Evolutionary conservation across 2,113 vertebrate genomes (phyloP).

Genomic region (Cnemophilus loriae): DNA sequence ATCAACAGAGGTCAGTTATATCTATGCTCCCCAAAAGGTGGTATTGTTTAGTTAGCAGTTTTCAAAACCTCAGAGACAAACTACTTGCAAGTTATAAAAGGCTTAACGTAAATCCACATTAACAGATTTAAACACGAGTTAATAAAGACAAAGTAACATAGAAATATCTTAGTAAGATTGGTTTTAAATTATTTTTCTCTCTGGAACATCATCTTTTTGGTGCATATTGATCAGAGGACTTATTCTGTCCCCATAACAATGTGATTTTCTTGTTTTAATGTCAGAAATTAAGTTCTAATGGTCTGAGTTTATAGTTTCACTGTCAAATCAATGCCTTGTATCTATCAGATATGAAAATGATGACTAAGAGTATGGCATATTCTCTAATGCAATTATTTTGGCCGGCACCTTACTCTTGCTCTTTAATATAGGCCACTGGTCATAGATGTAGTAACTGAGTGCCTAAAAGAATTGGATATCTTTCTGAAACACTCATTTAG

Average conservation of each 20-base stretch:
- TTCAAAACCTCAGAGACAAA: not conserved
- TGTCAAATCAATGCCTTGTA: constrained; percentile 23
- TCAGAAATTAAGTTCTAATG: not conserved
- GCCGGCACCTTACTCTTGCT: not conserved
- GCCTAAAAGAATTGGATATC: not conserved
- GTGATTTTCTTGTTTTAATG: constrained; percentile 1
- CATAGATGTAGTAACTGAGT: not conserved
- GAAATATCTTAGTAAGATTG: not conserved
- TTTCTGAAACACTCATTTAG: not conserved
- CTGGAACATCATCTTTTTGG: not conserved
- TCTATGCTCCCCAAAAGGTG: not conserved
- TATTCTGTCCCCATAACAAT: not conserved
- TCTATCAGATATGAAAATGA: constrained; percentile 23
- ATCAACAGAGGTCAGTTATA: not conserved
- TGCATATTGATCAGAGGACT: not conserved
- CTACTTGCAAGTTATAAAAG: not conserved
- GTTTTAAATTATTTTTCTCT: not conserved
- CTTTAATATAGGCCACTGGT: not conserved
- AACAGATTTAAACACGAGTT: not conserved
- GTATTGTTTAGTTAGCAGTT: not conserved
- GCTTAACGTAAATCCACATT: not conserved
- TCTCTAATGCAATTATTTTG: constrained; percentile 3
- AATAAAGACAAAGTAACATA: not conserved
- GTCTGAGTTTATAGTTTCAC: not conserved
- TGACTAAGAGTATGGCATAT: not conserved